Evolutionary conservation across 2,113 vertebrate species (phyloP), one percentile per base, ranked within the genome.

Genomic region (Embiotoca jacksoni): DNA sequence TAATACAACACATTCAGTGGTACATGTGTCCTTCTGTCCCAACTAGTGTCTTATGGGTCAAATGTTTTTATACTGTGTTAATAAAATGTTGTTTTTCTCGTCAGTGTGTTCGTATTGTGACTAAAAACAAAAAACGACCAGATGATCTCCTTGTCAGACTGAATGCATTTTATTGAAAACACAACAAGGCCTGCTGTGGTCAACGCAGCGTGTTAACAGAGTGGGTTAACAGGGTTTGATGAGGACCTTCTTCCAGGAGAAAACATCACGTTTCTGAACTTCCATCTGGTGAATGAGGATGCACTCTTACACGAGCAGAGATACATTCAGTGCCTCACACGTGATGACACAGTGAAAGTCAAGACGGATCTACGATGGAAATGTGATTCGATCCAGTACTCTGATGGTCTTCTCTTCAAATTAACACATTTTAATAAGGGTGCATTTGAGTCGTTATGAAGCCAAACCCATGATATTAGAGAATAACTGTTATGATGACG

Each of bases 141-240:
- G 37, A 59, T 7, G 0, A 75, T 66, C 23, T 11, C 32, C 41
- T 55, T 6, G 66, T 49, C 23, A 49, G 56, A 79, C 23, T 72
- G 61, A 82, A 82, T 75, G 11, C 1, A 44, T 77, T 87, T 88
- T 75, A 84, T 75, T 87, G 55, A 73, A 70, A 83, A 80, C 52
- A 56, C 10, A 57, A 70, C 50, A 57, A 6, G 9, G 35, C 7
- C 72, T 55, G 50, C 63, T 74, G 35, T 33, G 36, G 65, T 62
- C 23, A 31, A 35, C 53, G 31, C 3, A 23, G 15, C 16, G 39
- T 10, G 44, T 6, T 8, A 23, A 23, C 23, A 23, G 13, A 67
- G 35, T n/a, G 39, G 32, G 3, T 58, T 53, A 14, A 47, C 11
- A 5, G 64, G 54, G 31, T 64, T 74, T 57, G 54, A 57, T 80